A percentile compares a stretch with the other conserved stretches of the same genome.
These are phyloP conservation scores for Neomicropteryx cornuta DNA, from an alignment of 1,140 invertebrate genomes.

Conservation along the genomic window DNA sequence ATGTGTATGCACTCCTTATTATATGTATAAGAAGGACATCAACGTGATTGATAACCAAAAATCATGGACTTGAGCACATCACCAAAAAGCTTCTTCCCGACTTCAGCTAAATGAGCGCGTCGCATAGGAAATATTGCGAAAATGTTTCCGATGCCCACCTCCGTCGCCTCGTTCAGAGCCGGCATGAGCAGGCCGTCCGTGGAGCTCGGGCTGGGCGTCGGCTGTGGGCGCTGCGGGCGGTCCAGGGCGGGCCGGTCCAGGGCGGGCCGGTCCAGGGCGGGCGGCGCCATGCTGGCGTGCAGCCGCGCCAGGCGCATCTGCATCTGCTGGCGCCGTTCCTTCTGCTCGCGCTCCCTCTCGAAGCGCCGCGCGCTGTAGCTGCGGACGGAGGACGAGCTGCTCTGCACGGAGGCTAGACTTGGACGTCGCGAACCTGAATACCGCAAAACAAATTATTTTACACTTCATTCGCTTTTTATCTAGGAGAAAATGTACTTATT, in stretches of 20 bases:
- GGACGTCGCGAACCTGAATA: constrained; percentile 65
- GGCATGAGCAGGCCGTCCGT: constrained; percentile 64
- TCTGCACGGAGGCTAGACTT: constrained; percentile 69
- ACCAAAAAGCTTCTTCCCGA: too few relatives aligned
- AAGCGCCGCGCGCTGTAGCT: constrained; percentile 66
- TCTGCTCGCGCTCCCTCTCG: constrained; percentile 65
- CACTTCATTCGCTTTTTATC: not conserved
- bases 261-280: constrained; percentile 16
- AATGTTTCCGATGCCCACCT: too few relatives aligned
- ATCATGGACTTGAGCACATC: too few relatives aligned
- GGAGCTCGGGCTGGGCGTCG: constrained; percentile 64
- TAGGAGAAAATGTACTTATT: not conserved
- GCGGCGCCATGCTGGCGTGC: constrained; percentile 38
- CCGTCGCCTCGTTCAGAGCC: constrained; percentile 60
- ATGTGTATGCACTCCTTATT: too few relatives aligned
- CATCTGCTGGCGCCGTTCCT: constrained; percentile 60
- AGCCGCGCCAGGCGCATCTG: constrained; percentile 56
- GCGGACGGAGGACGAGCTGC: constrained; percentile 63
- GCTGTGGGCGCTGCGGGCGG: constrained; percentile 35
- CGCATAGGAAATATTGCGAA: too few relatives aligned
- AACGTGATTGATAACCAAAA: too few relatives aligned
- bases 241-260: constrained; percentile 26
- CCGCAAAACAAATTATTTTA: too few relatives aligned
- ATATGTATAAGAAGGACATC: too few relatives aligned
- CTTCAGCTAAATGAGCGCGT: too few relatives aligned